phyloP scores from a whole-genome alignment of 1,140 invertebrate genomes.

The Drosophila sturtevanti region DNA sequence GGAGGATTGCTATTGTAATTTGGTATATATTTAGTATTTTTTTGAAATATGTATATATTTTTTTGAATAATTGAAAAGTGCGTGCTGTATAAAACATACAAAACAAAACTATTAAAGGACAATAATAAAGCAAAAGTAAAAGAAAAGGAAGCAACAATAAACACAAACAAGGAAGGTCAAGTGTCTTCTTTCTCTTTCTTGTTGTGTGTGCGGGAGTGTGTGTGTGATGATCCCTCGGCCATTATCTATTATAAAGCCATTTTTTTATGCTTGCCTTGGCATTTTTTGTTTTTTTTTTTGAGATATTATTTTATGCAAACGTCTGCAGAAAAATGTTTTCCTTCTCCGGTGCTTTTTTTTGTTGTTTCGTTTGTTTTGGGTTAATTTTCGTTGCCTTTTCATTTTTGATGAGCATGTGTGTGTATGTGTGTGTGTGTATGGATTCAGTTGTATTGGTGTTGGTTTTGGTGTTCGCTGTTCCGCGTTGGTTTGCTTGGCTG shows the following conservation, averaged over 20 bases:
- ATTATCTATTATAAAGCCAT: slow-evolving; percentile 52
- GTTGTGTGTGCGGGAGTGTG: neutral
- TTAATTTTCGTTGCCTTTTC: slow-evolving; percentile 59
- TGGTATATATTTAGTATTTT: neutral
- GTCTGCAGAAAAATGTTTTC: slow-evolving; percentile 43
- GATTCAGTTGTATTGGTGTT: neutral
- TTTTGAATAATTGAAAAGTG: slow-evolving; percentile 39
- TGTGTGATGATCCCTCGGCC: neutral
- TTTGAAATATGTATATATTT: slow-evolving; percentile 15
- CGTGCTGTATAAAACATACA: slow-evolving; percentile 23
- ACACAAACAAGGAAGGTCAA: neutral
- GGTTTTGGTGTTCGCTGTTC: slow-evolving; percentile 2
- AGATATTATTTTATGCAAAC: slow-evolving; percentile 49
- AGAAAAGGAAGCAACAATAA: neutral
- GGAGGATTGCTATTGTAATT: slow-evolving; percentile 34
- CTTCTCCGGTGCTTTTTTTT: slow-evolving; percentile 14
- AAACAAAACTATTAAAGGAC: neutral
- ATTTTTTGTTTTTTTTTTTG: slow-evolving; percentile 9
- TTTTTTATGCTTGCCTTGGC: slow-evolving; percentile 45
- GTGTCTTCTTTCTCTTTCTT: slow-evolving; percentile 8
- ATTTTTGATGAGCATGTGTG: slow-evolving; percentile 63
- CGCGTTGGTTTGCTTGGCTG: neutral
- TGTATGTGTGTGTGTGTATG: neutral
- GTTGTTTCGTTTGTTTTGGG: slow-evolving; percentile 22
- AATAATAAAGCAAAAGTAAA: neutral